Conservation (phyloP, 2,888 invertebrate species). For the Cryptocheilus praepositus region DNA sequence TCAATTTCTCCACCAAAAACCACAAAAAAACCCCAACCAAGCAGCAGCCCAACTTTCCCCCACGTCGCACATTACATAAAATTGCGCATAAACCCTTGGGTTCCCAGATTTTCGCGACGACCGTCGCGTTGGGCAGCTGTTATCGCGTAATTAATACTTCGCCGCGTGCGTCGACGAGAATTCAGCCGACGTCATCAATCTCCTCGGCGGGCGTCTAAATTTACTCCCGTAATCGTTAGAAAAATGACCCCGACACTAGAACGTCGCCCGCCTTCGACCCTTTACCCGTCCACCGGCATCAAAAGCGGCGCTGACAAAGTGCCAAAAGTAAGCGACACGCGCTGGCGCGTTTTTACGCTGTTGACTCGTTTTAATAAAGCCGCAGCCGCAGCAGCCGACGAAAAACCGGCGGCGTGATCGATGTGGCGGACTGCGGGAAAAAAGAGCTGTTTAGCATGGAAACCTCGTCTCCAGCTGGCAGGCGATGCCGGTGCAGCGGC, state of each 20-base stretch:
- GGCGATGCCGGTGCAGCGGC: not conserved
- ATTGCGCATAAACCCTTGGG: too few species aligned
- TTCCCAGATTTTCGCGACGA: too few species aligned
- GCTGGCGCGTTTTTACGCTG: constrained; percentile 15
- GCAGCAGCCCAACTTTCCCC: too few species aligned
- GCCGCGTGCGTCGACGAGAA: too few species aligned
- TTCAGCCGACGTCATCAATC: too few species aligned
- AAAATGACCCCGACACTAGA: not conserved
- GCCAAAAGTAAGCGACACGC: constrained; percentile 20
- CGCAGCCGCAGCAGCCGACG: constrained; percentile 6
- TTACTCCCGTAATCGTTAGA: too few species aligned
- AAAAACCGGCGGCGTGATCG: constrained; percentile 24
- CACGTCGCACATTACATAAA: too few species aligned
- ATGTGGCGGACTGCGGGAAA: constrained; percentile 32
- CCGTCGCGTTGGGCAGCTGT: too few species aligned
- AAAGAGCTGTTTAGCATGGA: constrained; percentile 58
- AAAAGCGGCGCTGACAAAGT: constrained; percentile 21
- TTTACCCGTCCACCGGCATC: not conserved
- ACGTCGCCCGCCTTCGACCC: not conserved
- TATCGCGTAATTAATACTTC: too few species aligned
- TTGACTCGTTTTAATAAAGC: constrained; percentile 30
- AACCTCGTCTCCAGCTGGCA: constrained; percentile 47
- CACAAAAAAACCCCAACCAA: too few species aligned
- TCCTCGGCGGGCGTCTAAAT: too few species aligned
- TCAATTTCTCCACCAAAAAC: too few species aligned